Evolutionary conservation across 2,888 invertebrate species (phyloP), one percentile per base, ranked within the genome.

Genomic region (Tortrix viridana): DNA sequence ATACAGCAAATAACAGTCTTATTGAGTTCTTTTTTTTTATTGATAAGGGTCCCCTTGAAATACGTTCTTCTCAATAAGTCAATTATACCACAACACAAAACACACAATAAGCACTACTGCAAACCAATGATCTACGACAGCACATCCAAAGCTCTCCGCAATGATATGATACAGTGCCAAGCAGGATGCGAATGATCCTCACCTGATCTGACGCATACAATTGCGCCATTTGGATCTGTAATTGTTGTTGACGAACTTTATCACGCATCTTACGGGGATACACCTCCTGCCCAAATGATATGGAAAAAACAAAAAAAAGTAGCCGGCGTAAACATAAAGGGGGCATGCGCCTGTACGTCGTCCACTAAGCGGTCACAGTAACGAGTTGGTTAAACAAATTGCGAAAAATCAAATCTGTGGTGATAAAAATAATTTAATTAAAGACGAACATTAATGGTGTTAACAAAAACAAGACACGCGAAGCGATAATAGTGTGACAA

Each of bases 211-310:
- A 85, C 86, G 89, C 89, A 88, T 91, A 90, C 85, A 92, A 89
- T 85, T 91, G 92, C 86, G 91, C 92, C 90, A 92, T 92, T 92
- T 93, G 92, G 80, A 93, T 92, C 92, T 93, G 91, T 84, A 93
- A 93, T 92, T 93, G 92, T 88, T 93, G 94, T 92, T 94, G 94
- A 87, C 94, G 94, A 84, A 95, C 95, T 93, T 95, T 93, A 93
- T 95, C 95, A 89, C 95, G 95, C 95, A 95, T 95, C 95, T 95
- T 95, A 94, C 95, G 95, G 85, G 95, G 95, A 93, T 95, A 95
- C 93, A 94, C 94, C 94, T 95, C 95, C 94, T 95, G 94, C 94
- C 92, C 92, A 91, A 92, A 92, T 89, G 87, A 92, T 89, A 91
- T 91, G 89, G 87, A 91, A 91, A 88, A 92, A 90, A 89, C 87